Conservation (phyloP, 2,113 vertebrate genomes). For the Panthera leo region DNA sequence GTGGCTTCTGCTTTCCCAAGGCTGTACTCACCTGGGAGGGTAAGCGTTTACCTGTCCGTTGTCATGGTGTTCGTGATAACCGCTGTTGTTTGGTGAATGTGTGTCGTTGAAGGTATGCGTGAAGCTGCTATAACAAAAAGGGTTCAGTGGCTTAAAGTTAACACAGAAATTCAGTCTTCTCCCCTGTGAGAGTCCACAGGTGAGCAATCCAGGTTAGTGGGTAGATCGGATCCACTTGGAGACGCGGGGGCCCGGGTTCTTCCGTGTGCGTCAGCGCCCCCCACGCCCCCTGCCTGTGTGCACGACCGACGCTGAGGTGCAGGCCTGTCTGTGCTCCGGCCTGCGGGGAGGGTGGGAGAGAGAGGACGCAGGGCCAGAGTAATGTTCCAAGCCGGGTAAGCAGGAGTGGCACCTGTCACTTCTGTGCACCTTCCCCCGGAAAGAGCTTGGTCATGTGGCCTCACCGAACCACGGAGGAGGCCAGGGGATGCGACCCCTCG, state of each 20-base stretch:
- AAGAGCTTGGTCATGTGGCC: neutral
- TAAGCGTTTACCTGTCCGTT: too few species aligned
- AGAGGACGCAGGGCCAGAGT: accelerated
- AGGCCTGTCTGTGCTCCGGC: accelerated
- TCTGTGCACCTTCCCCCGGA: accelerated
- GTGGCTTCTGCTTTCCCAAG: neutral
- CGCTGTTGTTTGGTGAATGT: neutral
- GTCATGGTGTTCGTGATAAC: neutral
- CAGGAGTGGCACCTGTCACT: accelerated
- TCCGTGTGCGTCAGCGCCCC: accelerated
- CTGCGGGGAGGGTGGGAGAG: neutral
- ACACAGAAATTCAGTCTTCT: neutral
- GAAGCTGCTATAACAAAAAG: neutral
- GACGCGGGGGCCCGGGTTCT: neutral
- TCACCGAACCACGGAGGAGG: neutral
- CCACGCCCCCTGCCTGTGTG: neutral
- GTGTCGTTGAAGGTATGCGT: neutral
- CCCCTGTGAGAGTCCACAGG: neutral
- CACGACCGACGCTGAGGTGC: accelerated
- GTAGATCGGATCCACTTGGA: neutral
- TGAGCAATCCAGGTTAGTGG: neutral
- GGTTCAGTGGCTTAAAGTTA: neutral
- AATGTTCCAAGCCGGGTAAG: neutral
- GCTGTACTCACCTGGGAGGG: neutral
- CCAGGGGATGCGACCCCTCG: neutral